phyloP scores from a whole-genome alignment of 2,797 vertebrate genomes.

The Ctenosaura bakeri region DNA sequence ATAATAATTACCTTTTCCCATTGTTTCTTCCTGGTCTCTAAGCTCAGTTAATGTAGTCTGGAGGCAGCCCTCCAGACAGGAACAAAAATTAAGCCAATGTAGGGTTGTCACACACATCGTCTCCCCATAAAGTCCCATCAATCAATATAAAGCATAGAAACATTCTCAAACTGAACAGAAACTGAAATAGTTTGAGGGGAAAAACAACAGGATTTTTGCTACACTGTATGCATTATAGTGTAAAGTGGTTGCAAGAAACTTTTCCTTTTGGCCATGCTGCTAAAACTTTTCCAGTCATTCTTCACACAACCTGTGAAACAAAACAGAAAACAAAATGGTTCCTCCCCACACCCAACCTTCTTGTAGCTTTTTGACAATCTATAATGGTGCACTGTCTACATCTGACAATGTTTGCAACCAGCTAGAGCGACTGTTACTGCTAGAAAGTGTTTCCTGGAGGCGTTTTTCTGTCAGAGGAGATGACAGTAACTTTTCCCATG shows the following conservation, averaged over 20 bases:
- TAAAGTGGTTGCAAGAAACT: not conserved
- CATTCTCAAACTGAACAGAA: conserved; percentile 17
- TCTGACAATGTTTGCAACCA: conserved; percentile 88
- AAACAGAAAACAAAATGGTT: conserved; percentile 52
- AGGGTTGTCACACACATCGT: not conserved
- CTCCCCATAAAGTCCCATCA: conserved; percentile 27
- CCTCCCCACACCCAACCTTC: conserved; percentile 57
- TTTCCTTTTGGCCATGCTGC: conserved; percentile 22
- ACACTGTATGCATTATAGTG: not conserved
- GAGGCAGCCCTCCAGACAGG: not conserved
- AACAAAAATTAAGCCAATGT: not conserved
- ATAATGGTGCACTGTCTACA: conserved; percentile 88
- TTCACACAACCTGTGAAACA: conserved; percentile 61
- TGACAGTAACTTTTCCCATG: conserved; percentile 93
- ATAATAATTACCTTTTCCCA: not conserved
- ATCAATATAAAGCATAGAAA: conserved; percentile 28
- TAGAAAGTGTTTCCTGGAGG: conserved; percentile 86
- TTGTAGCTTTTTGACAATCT: conserved; percentile 88
- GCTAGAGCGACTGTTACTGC: conserved; percentile 84
- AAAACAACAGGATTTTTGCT: not conserved
- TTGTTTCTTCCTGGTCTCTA: not conserved
- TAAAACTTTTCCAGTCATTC: conserved; percentile 46
- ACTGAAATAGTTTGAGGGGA: not conserved
- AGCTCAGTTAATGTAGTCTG: not conserved
- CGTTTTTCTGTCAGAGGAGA: conserved; percentile 89